A percentile compares a stretch with the other conserved stretches of the same genome.
Conservation (phyloP, 92 coral and sea anemone species). For the Palythoa grandis region DNA sequence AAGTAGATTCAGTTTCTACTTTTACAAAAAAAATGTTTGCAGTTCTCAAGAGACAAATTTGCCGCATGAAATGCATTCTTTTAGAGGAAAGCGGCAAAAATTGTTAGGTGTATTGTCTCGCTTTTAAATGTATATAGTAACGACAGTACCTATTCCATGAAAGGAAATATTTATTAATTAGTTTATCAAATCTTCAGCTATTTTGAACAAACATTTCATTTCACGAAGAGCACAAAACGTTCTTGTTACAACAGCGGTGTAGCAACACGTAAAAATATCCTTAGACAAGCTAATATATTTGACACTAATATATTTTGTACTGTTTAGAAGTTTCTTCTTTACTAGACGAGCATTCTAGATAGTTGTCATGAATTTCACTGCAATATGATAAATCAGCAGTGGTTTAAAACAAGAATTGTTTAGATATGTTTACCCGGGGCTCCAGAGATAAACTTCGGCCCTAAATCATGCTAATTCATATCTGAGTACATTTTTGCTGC, state of each 20-base stretch:
- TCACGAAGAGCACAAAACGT: neutral
- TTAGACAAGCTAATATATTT: neutral
- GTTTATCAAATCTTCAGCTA: neutral
- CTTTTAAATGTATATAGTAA: neutral
- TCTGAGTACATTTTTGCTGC: too few species aligned
- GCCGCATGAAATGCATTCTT: neutral
- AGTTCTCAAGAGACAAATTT: neutral
- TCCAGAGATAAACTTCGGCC: too few species aligned
- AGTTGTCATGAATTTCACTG: too few species aligned
- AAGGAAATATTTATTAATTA: neutral
- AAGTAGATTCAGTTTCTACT: neutral
- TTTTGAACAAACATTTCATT: neutral
- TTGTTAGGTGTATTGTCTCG: neutral
- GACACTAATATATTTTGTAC: neutral
- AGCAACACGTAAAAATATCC: neutral
- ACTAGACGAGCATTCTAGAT: too few species aligned
- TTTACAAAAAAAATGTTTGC: neutral
- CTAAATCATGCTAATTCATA: too few species aligned
- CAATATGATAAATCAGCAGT: too few species aligned
- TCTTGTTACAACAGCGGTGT: neutral
- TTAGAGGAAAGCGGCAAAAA: neutral
- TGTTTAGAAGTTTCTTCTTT: too few species aligned
- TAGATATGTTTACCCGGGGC: too few species aligned
- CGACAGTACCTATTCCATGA: neutral
- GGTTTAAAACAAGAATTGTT: too few species aligned